Base-by-base conservation (phyloP, 1,140 invertebrate species). In the Eurosta solidaginis region DNA sequence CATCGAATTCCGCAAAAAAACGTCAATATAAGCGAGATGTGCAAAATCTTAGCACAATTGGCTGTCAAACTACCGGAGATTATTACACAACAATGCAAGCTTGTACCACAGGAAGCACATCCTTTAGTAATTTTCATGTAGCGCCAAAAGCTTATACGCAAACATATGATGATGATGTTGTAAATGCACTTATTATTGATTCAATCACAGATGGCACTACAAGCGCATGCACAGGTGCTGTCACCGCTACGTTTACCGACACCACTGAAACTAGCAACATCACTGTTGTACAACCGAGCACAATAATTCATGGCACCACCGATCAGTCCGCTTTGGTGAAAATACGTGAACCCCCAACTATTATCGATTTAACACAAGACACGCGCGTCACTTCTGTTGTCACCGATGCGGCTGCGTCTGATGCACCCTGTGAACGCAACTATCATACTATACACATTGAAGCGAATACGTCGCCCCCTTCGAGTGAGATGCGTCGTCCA, bases 371-470 rank as follows among this genome's bases (percentile, higher is more conserved):
- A 68, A 36, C 59, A 10, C 33, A 68, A 1, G 59, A 68, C 22
- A 2, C 59, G 14, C 59, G n/a, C 22, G 33, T 68, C 29, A 42
- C 59, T 10, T 68, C 59, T 9, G 6, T 42, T 9, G 33, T 68
- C 17, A 68, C n/a, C 17, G 59, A 40, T n/a, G 36, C 33, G 12
- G 25, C 59, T 3, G 29, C 25, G 12, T 33, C 54, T 3, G 59
- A 68, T 40, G 33, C 59, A 6, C 59, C 59, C 7, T 68, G 59
- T 40, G 59, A 68, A 40, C 59, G 59, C 73, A 47, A 29, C 12
- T 74, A 63, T 45, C 83, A 86, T 47, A 85, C 80, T 1, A 84
- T 86, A 47, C 81, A 80, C 36, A 86, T 86, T 6, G 80, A 77
- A 2, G 68, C 82, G 12, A 82, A 80, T 33, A 80, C 73, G 33